These are phyloP conservation scores for Martes martes DNA, from an alignment of 2,113 vertebrate genomes.

Conservation along the genomic window DNA sequence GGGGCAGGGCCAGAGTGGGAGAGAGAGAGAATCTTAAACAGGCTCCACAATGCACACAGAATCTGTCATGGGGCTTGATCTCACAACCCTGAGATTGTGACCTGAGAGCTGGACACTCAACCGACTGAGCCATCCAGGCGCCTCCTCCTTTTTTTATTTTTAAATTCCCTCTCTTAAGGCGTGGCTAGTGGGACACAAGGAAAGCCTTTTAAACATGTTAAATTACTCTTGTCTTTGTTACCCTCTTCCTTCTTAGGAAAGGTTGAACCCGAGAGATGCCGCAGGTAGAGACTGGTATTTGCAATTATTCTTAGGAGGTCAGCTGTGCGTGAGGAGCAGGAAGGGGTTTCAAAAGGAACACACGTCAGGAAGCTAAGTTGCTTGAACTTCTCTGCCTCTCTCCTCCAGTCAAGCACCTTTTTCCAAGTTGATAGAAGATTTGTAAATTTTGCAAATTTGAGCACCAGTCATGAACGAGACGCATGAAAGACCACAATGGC, in stretches of 20 bases:
- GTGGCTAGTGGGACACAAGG: background rate
- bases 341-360: background rate
- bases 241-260: background rate
- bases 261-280: background rate
- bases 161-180: background rate
- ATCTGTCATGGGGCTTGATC: background rate
- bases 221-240: background rate
- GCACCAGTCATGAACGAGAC: fast-evolving
- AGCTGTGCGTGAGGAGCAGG: background rate
- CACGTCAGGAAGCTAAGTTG: background rate
- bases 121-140: background rate
- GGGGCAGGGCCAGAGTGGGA: background rate
- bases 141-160: background rate
- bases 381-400: background rate
- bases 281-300: background rate
- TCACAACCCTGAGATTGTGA: background rate
- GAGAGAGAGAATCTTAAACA: background rate
- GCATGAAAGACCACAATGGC: fast-evolving
- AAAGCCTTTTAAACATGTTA: background rate
- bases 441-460: background rate
- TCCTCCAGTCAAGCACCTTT: background rate
- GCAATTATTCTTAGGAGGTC: background rate
- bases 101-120: background rate
- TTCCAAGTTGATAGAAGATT: background rate
- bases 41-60: background rate